Evolutionary conservation across 2,888 invertebrate species (phyloP).

Genomic region (Diogma glabrata): DNA sequence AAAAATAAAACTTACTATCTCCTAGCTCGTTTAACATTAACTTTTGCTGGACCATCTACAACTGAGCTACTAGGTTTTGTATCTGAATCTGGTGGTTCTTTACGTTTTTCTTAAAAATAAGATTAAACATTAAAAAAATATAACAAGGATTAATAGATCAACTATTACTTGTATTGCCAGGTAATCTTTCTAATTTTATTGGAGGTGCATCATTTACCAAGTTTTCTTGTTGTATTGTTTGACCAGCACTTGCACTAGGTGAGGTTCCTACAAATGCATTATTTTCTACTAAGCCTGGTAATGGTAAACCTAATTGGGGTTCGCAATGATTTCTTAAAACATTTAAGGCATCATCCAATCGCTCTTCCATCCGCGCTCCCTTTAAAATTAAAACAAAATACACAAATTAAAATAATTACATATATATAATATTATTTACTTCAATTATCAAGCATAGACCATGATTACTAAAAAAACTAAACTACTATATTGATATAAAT

Average conservation of each 20-base stretch:
- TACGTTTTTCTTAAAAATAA: slow-evolving; percentile 42
- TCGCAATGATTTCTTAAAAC: slow-evolving; percentile 91
- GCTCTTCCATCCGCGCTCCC: slow-evolving; percentile 90
- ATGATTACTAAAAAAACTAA: too few species aligned
- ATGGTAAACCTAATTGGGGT: slow-evolving; percentile 50
- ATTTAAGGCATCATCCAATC: slow-evolving; percentile 90
- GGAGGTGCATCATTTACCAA: slow-evolving; percentile 23
- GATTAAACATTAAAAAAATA: slow-evolving; percentile 16
- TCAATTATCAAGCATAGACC: too few species aligned
- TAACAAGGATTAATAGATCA: slow-evolving; percentile 7
- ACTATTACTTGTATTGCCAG: slow-evolving; percentile 35
- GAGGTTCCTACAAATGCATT: slow-evolving; percentile 34
- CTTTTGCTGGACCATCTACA: slow-evolving; percentile 36
- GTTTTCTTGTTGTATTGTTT: slow-evolving; percentile 1
- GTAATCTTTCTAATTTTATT: slow-evolving; percentile 36
- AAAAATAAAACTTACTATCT: slow-evolving; percentile 56
- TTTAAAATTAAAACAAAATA: too few species aligned
- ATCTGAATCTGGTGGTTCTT: slow-evolving; percentile 66
- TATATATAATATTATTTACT: neutral
- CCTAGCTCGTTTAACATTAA: slow-evolving; percentile 53
- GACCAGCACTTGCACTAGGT: slow-evolving; percentile 20
- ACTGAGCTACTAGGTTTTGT: slow-evolving; percentile 34
- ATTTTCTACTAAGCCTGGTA: slow-evolving; percentile 33
- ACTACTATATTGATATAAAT: too few species aligned
- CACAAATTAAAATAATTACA: neutral